Base-by-base conservation (phyloP, 2,113 vertebrate genomes). In the Chaetops frenatus region DNA sequence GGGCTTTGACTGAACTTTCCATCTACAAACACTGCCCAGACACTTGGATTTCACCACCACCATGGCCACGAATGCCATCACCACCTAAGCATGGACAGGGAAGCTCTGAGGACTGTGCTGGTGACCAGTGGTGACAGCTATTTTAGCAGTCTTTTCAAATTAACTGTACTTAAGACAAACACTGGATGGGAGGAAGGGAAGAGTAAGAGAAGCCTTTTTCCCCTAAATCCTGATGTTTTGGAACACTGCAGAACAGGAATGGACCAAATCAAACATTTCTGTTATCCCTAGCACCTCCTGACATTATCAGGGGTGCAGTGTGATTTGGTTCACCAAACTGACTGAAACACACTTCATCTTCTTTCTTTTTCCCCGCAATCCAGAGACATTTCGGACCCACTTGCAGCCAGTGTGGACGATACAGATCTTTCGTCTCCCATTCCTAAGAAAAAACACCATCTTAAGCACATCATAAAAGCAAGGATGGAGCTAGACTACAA, bases 61-160 rank as follows among this genome's bases (percentile, higher is more conserved):
- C 16, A 7, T 0, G 0, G 80, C 87, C 57, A 18, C 1, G 2
- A 51, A 84, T 8, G 22, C 29, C 54, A 69, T 17, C 35, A 19
- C 13, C 54, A 12, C 6, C 10, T 56, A 44, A 53, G 29, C 27
- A 29, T 0, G 2, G 10, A 14, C 18, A 56, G 44, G 31, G 64
- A 64, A 11, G 50, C 71, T 23, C 42, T 2, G 0, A 54, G 33
- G 33, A 58, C 28, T 9, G 0, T 18, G 3, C 2, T 57, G 79
- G 38, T 57, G 15, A 22, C 15, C 38, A 15, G 10, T 7, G 17
- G n/a, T n/a, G n/a, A n/a, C n/a, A n/a, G 40, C 13, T 33, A 20
- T 4, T 67, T 71, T 15, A 93, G 57, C 61, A 50, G 29, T 35
- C 42, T 79, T 71, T 53, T 72, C 62, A 57, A 48, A 76, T 36